Evolutionary conservation across 2,797 vertebrate species (phyloP).

Genomic region (Tachyglossus aculeatus): DNA sequence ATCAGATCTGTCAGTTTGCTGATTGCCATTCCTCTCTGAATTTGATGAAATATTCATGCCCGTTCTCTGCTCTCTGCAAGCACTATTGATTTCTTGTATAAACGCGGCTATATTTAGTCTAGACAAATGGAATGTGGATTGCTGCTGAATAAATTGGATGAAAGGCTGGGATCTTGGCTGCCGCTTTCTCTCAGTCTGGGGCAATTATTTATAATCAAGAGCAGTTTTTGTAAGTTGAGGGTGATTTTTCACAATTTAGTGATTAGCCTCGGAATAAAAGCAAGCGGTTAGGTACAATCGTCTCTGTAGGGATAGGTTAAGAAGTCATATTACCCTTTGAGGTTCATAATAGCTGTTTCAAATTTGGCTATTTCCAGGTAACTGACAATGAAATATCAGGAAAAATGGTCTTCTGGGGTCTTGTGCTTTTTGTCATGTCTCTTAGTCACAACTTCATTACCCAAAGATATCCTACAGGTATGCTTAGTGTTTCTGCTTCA

Average conservation of each 20-base stretch:
- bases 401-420: background rate
- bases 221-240: conserved; percentile 82
- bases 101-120: conserved; percentile 90
- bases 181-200: conserved; percentile 79
- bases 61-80: conserved; percentile 81
- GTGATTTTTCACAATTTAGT: conserved; percentile 82
- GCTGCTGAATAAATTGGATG: conserved; percentile 82
- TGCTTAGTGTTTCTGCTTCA: too few species aligned
- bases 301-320: conserved; percentile 68
- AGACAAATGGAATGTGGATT: conserved; percentile 85
- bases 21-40: conserved; percentile 74
- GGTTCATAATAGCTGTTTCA: conserved; percentile 52
- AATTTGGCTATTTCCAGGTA: conserved; percentile 35
- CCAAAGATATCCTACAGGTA: too few species aligned
- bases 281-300: conserved; percentile 68
- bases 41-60: conserved; percentile 86
- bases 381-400: conserved; percentile 24
- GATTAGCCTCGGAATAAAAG: conserved; percentile 76
- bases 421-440: too few species aligned
- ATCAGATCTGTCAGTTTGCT: conserved; percentile 69
- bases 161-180: conserved; percentile 80
- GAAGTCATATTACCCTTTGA: conserved; percentile 64
- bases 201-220: conserved; percentile 90
- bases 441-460: too few species aligned
- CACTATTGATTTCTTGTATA: conserved; percentile 92